These are phyloP conservation scores for Eupeodes latifasciatus DNA, from an alignment of 2,888 invertebrate genomes.

Conservation along the genomic window DNA sequence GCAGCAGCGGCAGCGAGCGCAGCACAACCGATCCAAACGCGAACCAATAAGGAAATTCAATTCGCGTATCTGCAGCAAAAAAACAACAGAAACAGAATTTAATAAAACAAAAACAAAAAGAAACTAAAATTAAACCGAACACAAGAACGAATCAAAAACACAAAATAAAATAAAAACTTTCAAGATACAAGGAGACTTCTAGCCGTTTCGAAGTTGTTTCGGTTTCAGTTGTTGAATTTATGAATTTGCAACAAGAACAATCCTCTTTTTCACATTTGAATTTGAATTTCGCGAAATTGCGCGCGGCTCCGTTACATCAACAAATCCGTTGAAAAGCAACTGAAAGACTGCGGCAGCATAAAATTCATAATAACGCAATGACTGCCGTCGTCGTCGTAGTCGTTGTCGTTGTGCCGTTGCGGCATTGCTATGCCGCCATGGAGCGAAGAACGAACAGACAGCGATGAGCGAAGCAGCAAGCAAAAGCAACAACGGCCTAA, in stretches of 20 bases:
- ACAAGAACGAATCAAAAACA: background rate
- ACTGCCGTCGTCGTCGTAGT: background rate
- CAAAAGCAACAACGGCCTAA: conserved; percentile 42
- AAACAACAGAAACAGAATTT: conserved; percentile 10
- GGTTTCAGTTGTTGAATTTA: conserved; percentile 1
- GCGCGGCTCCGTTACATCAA: conserved; percentile 39
- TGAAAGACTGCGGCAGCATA: conserved; percentile 72
- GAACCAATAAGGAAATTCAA: conserved; percentile 73
- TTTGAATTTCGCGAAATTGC: conserved; percentile 62
- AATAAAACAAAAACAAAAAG: conserved; percentile 26
- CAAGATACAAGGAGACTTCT: conserved; percentile 26
- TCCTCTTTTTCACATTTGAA: conserved; percentile 25
- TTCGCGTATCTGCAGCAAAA: conserved; percentile 52
- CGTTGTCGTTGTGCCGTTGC: background rate
- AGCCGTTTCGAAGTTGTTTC: background rate
- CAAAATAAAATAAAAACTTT: conserved; percentile 10
- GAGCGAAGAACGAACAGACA: background rate
- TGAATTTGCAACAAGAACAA: background rate
- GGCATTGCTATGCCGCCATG: background rate
- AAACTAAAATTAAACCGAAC: conserved; percentile 45
- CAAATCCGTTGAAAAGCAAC: conserved; percentile 66
- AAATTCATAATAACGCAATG: conserved; percentile 62
- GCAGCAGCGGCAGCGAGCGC: conserved; percentile 1
- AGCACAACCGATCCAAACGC: conserved; percentile 40
- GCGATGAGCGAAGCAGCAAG: background rate